Conservation (phyloP, 2,797 vertebrate genomes). For the Prunella strophiata region DNA sequence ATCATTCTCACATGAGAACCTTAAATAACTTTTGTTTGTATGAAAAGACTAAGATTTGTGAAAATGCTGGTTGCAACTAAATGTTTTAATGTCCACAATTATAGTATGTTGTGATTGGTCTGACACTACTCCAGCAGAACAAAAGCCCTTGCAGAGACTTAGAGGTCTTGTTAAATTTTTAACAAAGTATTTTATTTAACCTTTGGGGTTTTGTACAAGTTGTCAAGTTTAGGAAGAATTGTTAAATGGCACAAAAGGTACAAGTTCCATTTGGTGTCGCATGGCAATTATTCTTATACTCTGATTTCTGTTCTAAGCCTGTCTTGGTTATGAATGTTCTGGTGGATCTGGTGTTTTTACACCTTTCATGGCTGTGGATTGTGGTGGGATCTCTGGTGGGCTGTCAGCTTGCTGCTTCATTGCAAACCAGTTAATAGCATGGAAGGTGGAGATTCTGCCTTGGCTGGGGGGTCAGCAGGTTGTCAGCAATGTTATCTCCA, state of each 20-base stretch:
- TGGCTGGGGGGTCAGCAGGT: not conserved
- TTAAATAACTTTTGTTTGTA: not conserved
- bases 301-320: not conserved
- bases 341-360: not conserved
- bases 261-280: not conserved
- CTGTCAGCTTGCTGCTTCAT: not conserved
- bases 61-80: not conserved
- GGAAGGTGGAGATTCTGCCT: not conserved
- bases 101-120: not conserved
- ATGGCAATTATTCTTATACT: not conserved
- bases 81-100: not conserved
- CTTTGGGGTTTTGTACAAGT: not conserved
- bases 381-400: not conserved
- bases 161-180: not conserved
- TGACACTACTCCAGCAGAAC: not conserved
- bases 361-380: not conserved
- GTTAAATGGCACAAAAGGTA: not conserved
- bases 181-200: not conserved
- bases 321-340: not conserved
- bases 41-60: not conserved
- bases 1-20: not conserved
- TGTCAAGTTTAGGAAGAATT: not conserved
- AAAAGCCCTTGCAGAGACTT: not conserved
- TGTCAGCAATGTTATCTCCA: accelerated
- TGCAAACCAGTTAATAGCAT: not conserved